phyloP scores from a whole-genome alignment of 2,888 invertebrate species.

The Caenorhabditis virilis region DNA sequence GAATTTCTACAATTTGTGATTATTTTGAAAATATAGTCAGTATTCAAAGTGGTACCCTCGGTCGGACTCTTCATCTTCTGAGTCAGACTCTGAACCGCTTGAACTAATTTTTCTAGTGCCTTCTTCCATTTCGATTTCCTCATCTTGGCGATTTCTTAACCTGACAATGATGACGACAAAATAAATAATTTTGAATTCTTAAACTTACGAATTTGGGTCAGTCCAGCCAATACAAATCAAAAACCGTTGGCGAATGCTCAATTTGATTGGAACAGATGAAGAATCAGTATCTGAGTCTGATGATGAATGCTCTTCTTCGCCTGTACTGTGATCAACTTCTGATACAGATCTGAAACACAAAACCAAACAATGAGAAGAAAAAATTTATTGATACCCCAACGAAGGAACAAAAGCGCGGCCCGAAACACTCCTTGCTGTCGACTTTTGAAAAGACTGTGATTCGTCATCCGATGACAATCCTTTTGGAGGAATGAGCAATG shows the following conservation, averaged over 20 bases:
- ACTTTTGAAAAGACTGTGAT: constrained; percentile 25
- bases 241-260: constrained; percentile 56
- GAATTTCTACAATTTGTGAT: too few species aligned
- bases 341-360: constrained; percentile 40
- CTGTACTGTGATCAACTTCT: constrained; percentile 52
- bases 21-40: too few species aligned
- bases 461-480: constrained; percentile 41
- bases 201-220: constrained; percentile 48
- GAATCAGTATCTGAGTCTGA: constrained; percentile 19
- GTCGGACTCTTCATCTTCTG: constrained; percentile 37
- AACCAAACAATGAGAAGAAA: not conserved
- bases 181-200: too few species aligned
- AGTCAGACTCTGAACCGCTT: constrained; percentile 25
- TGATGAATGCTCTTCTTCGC: constrained; percentile 47
- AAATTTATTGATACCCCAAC: constrained; percentile 46
- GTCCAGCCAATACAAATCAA: constrained; percentile 63
- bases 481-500: constrained; percentile 15
- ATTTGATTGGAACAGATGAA: constrained; percentile 27
- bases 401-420: constrained; percentile 52
- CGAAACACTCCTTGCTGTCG: constrained; percentile 32
- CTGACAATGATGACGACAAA: too few species aligned
- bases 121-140: constrained; percentile 39
- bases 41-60: too few species aligned
- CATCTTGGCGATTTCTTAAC: not conserved
- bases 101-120: constrained; percentile 15